phyloP scores from a whole-genome alignment of 2,888 invertebrate species.

The Marronus borbonicus region DNA sequence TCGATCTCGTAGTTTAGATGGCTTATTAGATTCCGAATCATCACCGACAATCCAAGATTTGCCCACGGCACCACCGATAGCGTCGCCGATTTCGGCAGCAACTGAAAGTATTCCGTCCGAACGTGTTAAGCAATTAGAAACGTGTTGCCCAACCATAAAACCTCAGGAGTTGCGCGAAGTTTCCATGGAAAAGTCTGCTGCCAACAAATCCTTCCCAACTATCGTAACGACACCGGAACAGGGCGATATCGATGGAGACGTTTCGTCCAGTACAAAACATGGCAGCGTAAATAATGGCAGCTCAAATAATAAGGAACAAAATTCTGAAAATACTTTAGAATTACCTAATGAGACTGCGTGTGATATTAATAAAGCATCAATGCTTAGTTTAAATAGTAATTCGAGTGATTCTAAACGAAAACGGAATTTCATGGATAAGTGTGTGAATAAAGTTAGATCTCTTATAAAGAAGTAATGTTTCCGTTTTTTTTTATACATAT shows the following conservation, averaged over 20 bases:
- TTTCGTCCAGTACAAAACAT: conserved; percentile 42
- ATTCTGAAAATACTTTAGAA: conserved; percentile 60
- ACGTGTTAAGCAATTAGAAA: conserved; percentile 54
- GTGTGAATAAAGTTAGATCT: conserved; percentile 87
- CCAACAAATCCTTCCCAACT: neutral
- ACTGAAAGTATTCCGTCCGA: conserved; percentile 64
- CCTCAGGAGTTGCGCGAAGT: neutral
- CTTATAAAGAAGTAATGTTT: conserved; percentile 72
- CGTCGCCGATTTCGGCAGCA: conserved; percentile 51
- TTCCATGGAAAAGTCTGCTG: neutral
- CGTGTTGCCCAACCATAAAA: neutral
- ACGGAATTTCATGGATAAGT: conserved; percentile 89
- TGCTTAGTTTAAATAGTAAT: conserved; percentile 74
- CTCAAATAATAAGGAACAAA: conserved; percentile 26
- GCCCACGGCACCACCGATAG: conserved; percentile 20
- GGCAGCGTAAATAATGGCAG: conserved; percentile 51
- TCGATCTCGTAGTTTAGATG: conserved; percentile 78
- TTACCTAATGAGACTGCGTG: conserved; percentile 60
- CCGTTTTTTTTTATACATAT: conserved; percentile 1
- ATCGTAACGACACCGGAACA: neutral
- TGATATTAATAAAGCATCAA: conserved; percentile 71
- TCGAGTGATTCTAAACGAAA: conserved; percentile 77
- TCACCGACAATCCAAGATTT: conserved; percentile 37
- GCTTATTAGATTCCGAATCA: conserved; percentile 72
- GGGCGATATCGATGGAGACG: conserved; percentile 27